Percentiles rank a stretch among this genome's conserved stretches.
These are phyloP conservation scores for Tipula unca DNA, from an alignment of 2,888 invertebrate genomes.

Conservation along the genomic window DNA sequence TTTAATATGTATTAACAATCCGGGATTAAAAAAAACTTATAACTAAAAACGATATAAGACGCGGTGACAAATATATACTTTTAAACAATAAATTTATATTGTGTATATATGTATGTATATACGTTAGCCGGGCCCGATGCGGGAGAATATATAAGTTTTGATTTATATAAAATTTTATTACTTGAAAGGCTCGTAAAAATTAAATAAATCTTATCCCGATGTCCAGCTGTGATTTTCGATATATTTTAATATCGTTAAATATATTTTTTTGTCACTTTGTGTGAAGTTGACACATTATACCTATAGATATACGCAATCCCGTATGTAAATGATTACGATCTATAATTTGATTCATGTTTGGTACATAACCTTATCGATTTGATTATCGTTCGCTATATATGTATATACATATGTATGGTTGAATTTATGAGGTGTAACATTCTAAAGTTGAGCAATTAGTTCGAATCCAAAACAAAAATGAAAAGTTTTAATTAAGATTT, in stretches of 20 bases:
- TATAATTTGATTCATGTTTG: background rate
- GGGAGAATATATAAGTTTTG: background rate
- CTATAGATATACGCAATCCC: slow-evolving; percentile 1
- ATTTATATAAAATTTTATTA: background rate
- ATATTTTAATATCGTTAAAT: background rate
- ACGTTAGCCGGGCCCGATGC: background rate
- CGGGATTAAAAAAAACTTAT: background rate
- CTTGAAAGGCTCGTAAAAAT: background rate
- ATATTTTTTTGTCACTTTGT: background rate
- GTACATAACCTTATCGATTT: slow-evolving; percentile 1
- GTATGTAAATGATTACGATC: background rate
- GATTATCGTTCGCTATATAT: background rate
- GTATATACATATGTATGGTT: background rate
- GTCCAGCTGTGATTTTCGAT: slow-evolving; percentile 14
- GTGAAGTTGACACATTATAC: background rate
- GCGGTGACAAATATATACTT: background rate
- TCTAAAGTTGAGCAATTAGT: background rate
- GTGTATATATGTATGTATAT: too few relatives aligned
- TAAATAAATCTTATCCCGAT: background rate
- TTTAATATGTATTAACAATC: background rate
- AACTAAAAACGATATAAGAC: background rate
- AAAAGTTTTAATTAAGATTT: background rate
- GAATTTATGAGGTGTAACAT: background rate
- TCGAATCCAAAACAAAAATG: background rate
- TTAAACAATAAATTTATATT: background rate